phyloP scores from a whole-genome alignment of 2,113 vertebrate species.

The Dipodomys ordii region DNA sequence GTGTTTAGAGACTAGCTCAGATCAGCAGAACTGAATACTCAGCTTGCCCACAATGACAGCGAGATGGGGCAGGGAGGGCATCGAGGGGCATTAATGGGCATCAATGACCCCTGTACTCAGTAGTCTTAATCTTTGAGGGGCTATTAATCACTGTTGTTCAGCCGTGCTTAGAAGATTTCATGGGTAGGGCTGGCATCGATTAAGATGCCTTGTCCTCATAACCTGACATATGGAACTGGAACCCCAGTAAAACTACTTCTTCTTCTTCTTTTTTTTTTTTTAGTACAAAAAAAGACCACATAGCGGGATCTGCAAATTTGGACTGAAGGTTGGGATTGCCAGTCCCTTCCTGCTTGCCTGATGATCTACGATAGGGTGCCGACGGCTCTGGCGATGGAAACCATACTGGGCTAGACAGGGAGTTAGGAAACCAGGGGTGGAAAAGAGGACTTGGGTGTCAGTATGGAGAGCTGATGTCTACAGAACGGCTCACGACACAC shows the following conservation, averaged over 20 bases:
- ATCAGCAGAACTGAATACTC: background rate
- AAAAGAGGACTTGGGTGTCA: no score
- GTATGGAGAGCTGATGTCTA: no score
- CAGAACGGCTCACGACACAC: no score
- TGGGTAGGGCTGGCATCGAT: background rate
- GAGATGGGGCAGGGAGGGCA: background rate
- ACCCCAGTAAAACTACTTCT: no score
- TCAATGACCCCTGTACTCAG: background rate
- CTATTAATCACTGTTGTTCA: background rate
- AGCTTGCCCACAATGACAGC: background rate
- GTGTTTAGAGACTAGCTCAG: background rate
- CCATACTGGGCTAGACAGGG: no score
- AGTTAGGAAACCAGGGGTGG: no score
- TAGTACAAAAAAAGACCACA: no score
- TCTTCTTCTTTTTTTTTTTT: no score
- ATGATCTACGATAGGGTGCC: fast-evolving
- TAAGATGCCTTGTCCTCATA: no score
- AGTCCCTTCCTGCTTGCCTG: background rate
- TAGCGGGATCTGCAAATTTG: background rate
- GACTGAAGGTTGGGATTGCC: background rate
- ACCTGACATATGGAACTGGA: no score
- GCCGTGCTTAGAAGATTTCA: background rate
- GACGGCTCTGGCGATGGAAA: background rate
- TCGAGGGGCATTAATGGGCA: background rate
- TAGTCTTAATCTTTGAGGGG: background rate